These are phyloP conservation scores for Hydrocynus forskahlii DNA, from an alignment of 2,797 vertebrate genomes.

Conservation along the genomic window DNA sequence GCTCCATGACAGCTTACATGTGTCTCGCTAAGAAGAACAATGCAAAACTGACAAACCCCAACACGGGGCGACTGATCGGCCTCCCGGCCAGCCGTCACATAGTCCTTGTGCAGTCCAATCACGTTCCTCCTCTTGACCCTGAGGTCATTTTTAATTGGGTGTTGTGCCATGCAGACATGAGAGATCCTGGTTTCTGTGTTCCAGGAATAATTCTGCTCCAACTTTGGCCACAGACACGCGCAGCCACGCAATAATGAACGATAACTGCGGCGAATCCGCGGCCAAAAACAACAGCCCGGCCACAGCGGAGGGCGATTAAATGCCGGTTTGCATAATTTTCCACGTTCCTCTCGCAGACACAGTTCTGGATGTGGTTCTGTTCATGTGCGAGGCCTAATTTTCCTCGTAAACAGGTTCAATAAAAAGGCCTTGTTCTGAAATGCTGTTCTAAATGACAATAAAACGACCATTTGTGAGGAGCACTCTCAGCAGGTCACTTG, in stretches of 20 bases:
- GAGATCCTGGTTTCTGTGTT: slow-evolving; percentile 19
- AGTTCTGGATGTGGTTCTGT: background rate
- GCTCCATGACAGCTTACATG: slow-evolving; percentile 40
- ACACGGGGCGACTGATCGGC: slow-evolving; percentile 29
- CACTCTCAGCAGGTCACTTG: background rate
- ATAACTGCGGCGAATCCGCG: background rate
- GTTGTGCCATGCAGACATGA: slow-evolving; percentile 4
- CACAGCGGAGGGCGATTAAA: background rate
- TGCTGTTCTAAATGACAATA: slow-evolving; percentile 13
- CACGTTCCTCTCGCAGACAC: background rate
- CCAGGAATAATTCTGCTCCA: background rate
- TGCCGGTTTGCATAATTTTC: slow-evolving; percentile 9
- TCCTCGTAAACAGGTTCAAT: slow-evolving; percentile 20
- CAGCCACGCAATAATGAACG: slow-evolving; percentile 2
- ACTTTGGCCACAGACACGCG: background rate
- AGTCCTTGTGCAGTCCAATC: slow-evolving; percentile 35
- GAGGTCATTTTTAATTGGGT: slow-evolving; percentile 38
- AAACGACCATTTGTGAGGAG: background rate
- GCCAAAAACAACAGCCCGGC: background rate
- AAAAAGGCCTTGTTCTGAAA: background rate
- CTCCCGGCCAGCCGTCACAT: slow-evolving; percentile 19
- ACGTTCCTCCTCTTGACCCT: slow-evolving; percentile 11
- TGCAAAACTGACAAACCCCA: slow-evolving; percentile 43
- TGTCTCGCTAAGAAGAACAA: slow-evolving; percentile 47
- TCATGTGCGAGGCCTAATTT: slow-evolving; percentile 11